Evolutionary conservation across 2,888 invertebrate genomes (phyloP).

Genomic region (Synanthedon andrenaeformis): DNA sequence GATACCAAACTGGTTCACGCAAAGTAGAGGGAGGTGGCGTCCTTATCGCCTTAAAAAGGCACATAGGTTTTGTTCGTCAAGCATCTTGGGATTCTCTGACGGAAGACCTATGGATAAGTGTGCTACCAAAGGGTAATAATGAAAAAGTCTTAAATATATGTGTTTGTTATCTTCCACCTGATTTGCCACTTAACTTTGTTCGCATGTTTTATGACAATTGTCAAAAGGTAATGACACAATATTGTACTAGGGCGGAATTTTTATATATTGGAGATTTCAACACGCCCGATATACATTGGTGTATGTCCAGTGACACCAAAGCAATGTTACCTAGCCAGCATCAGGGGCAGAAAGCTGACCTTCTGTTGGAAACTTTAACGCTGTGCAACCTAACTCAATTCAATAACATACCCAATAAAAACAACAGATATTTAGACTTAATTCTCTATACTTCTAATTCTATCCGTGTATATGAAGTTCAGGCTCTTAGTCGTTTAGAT

Average conservation of each 20-base stretch:
- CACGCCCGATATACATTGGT: not conserved
- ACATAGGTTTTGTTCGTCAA: not conserved
- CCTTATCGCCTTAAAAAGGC: not conserved
- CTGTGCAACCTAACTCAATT: not conserved
- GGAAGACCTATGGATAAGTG: too few species aligned
- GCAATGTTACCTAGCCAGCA: not conserved
- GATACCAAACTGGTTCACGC: too few species aligned
- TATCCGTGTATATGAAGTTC: not conserved
- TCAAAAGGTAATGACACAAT: not conserved
- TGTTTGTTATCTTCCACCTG: not conserved
- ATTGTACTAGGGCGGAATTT: not conserved
- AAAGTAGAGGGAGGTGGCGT: not conserved
- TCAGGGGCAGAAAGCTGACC: not conserved
- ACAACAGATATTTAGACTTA: not conserved
- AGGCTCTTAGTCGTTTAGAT: not conserved
- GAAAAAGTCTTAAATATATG: not conserved
- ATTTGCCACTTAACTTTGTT: not conserved
- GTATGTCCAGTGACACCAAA: not conserved
- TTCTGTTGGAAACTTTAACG: not conserved
- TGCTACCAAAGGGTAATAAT: too few species aligned
- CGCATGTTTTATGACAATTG: not conserved
- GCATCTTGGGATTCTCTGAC: not conserved
- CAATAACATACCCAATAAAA: not conserved
- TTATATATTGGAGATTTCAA: not conserved
- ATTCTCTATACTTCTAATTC: not conserved